Conservation (phyloP, 2,888 invertebrate genomes). For the Acrobasis consociella region DNA sequence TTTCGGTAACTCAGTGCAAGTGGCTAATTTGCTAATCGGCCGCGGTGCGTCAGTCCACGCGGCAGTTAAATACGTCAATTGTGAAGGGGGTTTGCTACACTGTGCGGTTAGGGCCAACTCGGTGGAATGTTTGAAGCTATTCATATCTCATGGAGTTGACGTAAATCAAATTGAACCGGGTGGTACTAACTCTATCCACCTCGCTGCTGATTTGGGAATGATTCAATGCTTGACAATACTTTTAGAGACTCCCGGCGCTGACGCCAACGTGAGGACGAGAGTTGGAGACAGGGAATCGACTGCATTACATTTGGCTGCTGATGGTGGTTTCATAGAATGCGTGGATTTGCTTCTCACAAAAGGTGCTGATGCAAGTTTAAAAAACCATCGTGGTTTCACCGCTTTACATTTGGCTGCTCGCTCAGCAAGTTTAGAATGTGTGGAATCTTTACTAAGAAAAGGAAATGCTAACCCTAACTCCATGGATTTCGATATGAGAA, state of each 20-base stretch:
- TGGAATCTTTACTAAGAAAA: slow-evolving; percentile 88
- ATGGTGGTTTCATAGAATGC: slow-evolving; percentile 92
- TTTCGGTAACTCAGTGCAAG: slow-evolving; percentile 92
- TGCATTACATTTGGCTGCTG: slow-evolving; percentile 93
- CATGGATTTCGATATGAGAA: slow-evolving; percentile 90
- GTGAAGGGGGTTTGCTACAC: slow-evolving; percentile 91
- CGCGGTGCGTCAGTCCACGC: slow-evolving; percentile 87
- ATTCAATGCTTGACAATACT: slow-evolving; percentile 89
- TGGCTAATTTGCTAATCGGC: slow-evolving; percentile 89
- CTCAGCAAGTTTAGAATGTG: slow-evolving; percentile 90
- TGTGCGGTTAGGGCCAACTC: slow-evolving; percentile 93
- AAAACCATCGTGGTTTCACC: slow-evolving; percentile 91
- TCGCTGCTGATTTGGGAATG: slow-evolving; percentile 91
- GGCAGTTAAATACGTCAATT: slow-evolving; percentile 85
- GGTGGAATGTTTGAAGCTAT: slow-evolving; percentile 89
- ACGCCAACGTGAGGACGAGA: slow-evolving; percentile 87
- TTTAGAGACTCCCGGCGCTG: slow-evolving; percentile 87
- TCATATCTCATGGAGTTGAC: slow-evolving; percentile 89
- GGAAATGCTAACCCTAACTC: slow-evolving; percentile 90
- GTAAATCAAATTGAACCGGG: slow-evolving; percentile 89
- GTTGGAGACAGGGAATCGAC: slow-evolving; percentile 89
- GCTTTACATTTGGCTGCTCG: slow-evolving; percentile 93
- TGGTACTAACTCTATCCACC: slow-evolving; percentile 90
- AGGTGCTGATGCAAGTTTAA: slow-evolving; percentile 88
- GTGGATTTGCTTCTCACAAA: slow-evolving; percentile 88